Evolutionary conservation across 2,113 vertebrate genomes (phyloP), one percentile per base, ranked within the genome.

Genomic region (Oreocharis arfaki): DNA sequence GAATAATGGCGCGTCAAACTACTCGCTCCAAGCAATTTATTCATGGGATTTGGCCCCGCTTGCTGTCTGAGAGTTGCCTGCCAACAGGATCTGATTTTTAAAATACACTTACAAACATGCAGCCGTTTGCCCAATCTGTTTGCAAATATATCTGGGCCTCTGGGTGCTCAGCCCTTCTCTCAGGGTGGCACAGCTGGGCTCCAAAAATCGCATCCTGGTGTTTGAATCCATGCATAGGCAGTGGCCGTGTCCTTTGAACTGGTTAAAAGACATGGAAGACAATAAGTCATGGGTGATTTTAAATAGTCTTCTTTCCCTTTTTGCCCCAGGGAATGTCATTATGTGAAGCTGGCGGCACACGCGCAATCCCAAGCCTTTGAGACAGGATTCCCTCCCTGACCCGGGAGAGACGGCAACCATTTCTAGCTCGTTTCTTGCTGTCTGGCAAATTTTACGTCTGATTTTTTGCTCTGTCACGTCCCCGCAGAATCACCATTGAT

Each of bases 1-100:
- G 96, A 97, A 96, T 96, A 97, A 97, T 96, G 93, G 95, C n/a
- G 60, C 93, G 88, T 96, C 96, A 97, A 95, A 94, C 95, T 78
- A 78, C 88, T 96, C 28, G 28, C 95, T 95, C 88, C 80, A 77
- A 96, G 96, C 96, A 96, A 95, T 97, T 97, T 96, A 97, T 97
- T 96, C 96, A 96, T 93, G 90, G 90, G 96, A 94, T 96, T 97
- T 96, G 96, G 96, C 96, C 96, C 92, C 0, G 44, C 77, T 94
- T 93, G 76, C 96, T 96, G 95, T 96, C 96, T 93, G 93, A 89
- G 83, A 90, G 88, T 80, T 94, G 90, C 93, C 92, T 97, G 96
- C 96, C 96, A 97, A 93, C 88, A 86, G 88, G 92, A 78, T 95
- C 90, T 92, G 90, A 94, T 95, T 97, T 96, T 92, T 92, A 87